phyloP scores from a whole-genome alignment of 2,888 invertebrate genomes.

The Micropterix aruncella region DNA sequence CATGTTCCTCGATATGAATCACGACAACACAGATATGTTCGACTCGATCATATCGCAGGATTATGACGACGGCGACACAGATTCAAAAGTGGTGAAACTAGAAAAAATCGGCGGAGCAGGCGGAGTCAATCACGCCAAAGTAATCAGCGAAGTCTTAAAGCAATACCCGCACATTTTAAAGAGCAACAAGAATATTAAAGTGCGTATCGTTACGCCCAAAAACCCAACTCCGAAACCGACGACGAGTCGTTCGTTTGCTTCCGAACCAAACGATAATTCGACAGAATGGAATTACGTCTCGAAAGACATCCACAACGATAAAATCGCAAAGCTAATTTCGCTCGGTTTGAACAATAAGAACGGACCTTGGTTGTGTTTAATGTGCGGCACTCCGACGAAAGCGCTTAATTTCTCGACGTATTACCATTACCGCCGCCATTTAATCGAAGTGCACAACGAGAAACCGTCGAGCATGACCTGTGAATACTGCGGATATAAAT shows the following conservation, averaged over 20 bases:
- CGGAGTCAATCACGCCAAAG: slow-evolving; percentile 62
- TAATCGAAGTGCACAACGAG: slow-evolving; percentile 68
- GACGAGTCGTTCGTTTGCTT: slow-evolving; percentile 15
- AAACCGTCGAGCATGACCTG: slow-evolving; percentile 64
- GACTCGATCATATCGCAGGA: slow-evolving; percentile 18
- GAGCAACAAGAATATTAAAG: slow-evolving; percentile 73
- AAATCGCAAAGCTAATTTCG: slow-evolving; percentile 44
- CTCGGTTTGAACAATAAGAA: slow-evolving; percentile 45
- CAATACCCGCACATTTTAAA: slow-evolving; percentile 81
- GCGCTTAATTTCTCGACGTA: slow-evolving; percentile 63
- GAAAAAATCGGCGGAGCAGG: slow-evolving; percentile 17
- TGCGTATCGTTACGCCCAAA: slow-evolving; percentile 59
- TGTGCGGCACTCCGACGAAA: slow-evolving; percentile 55
- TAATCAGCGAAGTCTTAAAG: slow-evolving; percentile 75
- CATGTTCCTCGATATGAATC: slow-evolving; percentile 18
- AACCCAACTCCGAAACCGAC: slow-evolving; percentile 12
- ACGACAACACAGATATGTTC: slow-evolving; percentile 10
- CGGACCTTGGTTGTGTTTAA: slow-evolving; percentile 71
- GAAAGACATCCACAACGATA: slow-evolving; percentile 44
- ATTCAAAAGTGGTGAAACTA: slow-evolving; percentile 42
- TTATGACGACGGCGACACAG: slow-evolving; percentile 40
- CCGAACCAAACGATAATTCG: slow-evolving; percentile 4
- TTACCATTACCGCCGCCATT: slow-evolving; percentile 65
- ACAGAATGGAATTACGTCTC: slow-evolving; percentile 16
- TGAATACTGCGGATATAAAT: slow-evolving; percentile 73